phyloP scores from a whole-genome alignment of 2,113 vertebrate species.

The Rhineura floridana region DNA sequence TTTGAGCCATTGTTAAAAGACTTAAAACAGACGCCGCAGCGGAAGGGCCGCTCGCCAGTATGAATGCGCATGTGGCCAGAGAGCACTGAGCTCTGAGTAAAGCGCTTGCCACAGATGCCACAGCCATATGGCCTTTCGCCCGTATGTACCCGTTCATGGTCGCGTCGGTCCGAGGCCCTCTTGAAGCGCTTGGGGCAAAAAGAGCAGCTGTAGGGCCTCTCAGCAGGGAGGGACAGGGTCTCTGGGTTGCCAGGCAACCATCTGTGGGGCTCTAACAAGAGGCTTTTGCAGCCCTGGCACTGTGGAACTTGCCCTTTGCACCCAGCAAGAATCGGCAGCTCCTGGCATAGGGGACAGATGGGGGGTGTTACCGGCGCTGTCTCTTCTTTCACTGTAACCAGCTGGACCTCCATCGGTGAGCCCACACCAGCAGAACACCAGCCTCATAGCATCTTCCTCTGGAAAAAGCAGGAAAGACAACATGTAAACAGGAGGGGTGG shows the following conservation, averaged over 20 bases:
- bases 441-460: neutral
- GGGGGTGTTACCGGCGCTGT: neutral
- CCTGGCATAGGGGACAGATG: neutral
- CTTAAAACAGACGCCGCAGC: conserved; percentile 44
- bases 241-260: neutral
- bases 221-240: neutral
- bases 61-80: conserved; percentile 56
- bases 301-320: neutral
- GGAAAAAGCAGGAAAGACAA: conserved; percentile 24
- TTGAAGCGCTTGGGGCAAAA: conserved; percentile 56
- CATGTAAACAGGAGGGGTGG: conserved; percentile 9
- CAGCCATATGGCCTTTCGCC: conserved; percentile 50
- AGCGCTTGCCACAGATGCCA: conserved; percentile 45
- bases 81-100: conserved; percentile 46
- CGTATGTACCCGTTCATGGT: conserved; percentile 47
- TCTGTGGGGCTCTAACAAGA: neutral
- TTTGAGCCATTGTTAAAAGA: conserved; percentile 54
- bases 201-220: conserved; percentile 70
- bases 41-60: conserved; percentile 47
- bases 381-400: conserved; percentile 61
- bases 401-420: conserved; percentile 57
- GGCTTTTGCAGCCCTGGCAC: neutral
- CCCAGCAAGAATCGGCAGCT: neutral
- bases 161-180: conserved; percentile 38
- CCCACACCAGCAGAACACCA: neutral